phyloP scores from a whole-genome alignment of 1,140 invertebrate species.

The Paracyclopina nana region DNA sequence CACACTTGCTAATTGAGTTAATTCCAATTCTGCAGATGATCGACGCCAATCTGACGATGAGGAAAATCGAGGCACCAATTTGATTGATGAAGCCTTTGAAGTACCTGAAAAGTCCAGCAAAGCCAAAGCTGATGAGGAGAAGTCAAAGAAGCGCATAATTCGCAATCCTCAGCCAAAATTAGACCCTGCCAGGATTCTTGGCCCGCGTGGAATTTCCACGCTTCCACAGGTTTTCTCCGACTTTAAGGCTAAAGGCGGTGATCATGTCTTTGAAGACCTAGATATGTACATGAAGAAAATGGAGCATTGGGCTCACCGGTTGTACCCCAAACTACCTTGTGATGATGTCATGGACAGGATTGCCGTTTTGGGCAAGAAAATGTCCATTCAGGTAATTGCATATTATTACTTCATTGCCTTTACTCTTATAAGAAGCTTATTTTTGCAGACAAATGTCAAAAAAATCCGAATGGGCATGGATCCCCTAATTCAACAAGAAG shows the following conservation, averaged over 20 bases:
- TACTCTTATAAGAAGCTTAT: too few species aligned
- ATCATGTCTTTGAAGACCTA: slow-evolving; percentile 60
- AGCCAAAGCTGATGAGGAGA: too few species aligned
- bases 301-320: slow-evolving; percentile 75
- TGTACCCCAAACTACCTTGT: slow-evolving; percentile 70
- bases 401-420: too few species aligned
- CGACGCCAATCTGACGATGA: too few species aligned
- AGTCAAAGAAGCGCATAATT: slow-evolving; percentile 4
- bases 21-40: too few species aligned
- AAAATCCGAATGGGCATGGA: slow-evolving; percentile 1
- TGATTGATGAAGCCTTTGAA: too few species aligned
- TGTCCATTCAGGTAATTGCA: slow-evolving; percentile 38
- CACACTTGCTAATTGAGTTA: too few species aligned
- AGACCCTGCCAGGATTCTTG: slow-evolving; percentile 10
- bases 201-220: neutral
- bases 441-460: neutral
- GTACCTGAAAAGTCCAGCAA: too few species aligned
- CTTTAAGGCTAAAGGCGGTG: slow-evolving; percentile 37
- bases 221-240: neutral
- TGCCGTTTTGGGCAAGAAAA: slow-evolving; percentile 53
- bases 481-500: too few species aligned
- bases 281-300: slow-evolving; percentile 53
- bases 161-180: slow-evolving; percentile 15
- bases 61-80: too few species aligned
- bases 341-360: slow-evolving; percentile 59